phyloP scores from a whole-genome alignment of 2,113 vertebrate species.

The Heterotis niloticus region DNA sequence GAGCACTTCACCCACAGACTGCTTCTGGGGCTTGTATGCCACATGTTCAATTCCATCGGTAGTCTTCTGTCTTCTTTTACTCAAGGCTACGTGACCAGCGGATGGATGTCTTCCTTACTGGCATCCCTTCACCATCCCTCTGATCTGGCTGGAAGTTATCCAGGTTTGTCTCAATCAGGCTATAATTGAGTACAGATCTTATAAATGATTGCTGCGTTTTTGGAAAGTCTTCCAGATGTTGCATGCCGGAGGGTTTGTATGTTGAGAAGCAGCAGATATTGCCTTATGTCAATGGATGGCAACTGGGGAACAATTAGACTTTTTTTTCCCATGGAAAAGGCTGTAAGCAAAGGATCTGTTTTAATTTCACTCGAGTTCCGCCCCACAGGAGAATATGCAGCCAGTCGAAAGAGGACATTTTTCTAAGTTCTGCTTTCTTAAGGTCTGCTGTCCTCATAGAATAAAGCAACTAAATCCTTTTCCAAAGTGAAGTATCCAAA shows the following conservation, averaged over 20 bases:
- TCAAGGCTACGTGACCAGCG: too few relatives aligned
- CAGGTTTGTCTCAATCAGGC: slow-evolving; percentile 35
- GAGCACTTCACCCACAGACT: too few relatives aligned
- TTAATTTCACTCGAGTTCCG: neutral
- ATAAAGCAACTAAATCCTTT: neutral
- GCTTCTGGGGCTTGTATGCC: too few relatives aligned
- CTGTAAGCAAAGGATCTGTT: neutral
- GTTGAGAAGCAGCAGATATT: neutral
- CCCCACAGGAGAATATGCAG: neutral
- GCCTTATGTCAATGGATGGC: neutral
- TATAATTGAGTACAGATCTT: slow-evolving; percentile 47
- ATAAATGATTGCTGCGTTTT: slow-evolving; percentile 35
- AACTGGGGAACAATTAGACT: neutral
- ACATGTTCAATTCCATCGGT: too few relatives aligned
- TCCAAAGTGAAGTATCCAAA: neutral
- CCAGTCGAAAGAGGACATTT: neutral
- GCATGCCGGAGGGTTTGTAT: slow-evolving; percentile 22
- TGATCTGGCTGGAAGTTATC: slow-evolving; percentile 23
- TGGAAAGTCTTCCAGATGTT: slow-evolving; percentile 42
- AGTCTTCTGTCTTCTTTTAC: too few relatives aligned
- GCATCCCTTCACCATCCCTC: neutral
- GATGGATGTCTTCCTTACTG: neutral
- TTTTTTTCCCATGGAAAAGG: slow-evolving; percentile 3
- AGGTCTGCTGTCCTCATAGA: neutral
- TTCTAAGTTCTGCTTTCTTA: neutral